Evolutionary conservation across 1,140 invertebrate genomes (phyloP).

Genomic region (Ceratosolen solmsi): DNA sequence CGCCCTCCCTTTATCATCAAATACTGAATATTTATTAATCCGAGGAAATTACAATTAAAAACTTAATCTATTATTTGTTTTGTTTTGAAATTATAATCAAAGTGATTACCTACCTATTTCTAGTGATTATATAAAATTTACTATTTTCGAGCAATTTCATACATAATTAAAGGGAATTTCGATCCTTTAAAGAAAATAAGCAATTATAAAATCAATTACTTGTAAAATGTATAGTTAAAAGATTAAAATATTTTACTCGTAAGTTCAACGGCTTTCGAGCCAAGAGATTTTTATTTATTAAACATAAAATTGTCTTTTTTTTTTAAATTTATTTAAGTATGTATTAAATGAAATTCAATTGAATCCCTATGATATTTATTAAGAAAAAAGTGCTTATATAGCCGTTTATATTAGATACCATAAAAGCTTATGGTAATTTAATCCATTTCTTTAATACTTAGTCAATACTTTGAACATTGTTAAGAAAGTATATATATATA

Average conservation of each 20-base stretch:
- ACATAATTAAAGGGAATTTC: not conserved
- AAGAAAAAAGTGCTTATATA: not conserved
- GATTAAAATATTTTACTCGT: not conserved
- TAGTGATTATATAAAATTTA: no score
- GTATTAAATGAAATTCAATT: not conserved
- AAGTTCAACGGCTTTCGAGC: not conserved
- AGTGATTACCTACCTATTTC: not conserved
- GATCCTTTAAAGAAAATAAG: conserved; percentile 11
- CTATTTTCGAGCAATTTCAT: no score
- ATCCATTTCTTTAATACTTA: not conserved
- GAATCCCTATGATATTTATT: not conserved
- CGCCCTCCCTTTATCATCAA: not conserved
- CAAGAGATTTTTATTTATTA: not conserved
- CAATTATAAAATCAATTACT: not conserved
- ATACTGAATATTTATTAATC: not conserved
- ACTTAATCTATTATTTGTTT: not conserved
- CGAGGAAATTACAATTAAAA: not conserved
- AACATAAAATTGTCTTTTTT: not conserved
- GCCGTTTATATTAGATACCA: not conserved
- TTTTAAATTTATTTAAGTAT: conserved; percentile 1
- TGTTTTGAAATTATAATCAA: not conserved
- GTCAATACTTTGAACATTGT: not conserved
- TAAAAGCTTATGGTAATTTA: conserved; percentile 17
- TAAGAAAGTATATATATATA: conserved; percentile 16
- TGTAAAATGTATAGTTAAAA: not conserved